Evolutionary conservation across 2,888 invertebrate species (phyloP).

Genomic region (Cantharis flavilabris): DNA sequence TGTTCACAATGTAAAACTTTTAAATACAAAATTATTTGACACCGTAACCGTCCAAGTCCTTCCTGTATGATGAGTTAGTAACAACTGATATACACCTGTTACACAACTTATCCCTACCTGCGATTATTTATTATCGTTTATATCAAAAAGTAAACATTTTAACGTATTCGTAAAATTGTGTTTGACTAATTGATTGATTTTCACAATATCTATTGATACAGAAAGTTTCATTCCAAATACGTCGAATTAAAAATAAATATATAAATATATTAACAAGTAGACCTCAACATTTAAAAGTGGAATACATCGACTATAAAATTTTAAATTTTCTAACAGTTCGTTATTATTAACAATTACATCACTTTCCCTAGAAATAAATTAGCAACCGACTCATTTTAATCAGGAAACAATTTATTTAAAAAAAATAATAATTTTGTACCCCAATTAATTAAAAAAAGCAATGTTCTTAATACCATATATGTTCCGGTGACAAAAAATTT

Average conservation of each 20-base stretch:
- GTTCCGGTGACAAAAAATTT: too few species aligned
- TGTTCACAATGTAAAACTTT: conserved; percentile 1
- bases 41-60: conserved; percentile 30
- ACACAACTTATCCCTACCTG: conserved; percentile 45
- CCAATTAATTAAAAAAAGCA: too few species aligned
- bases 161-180: background rate
- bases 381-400: background rate
- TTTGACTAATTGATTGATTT: background rate
- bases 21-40: conserved; percentile 5
- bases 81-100: conserved; percentile 47
- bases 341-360: background rate
- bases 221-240: background rate
- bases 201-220: too few species aligned
- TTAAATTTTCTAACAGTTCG: background rate
- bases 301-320: background rate
- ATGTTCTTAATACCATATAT: too few species aligned
- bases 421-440: background rate
- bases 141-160: background rate
- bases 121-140: background rate
- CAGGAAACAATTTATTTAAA: background rate
- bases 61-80: conserved; percentile 50
- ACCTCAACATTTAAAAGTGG: background rate
- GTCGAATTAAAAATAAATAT: background rate
- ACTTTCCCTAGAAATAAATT: background rate
- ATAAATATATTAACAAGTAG: background rate